These are phyloP conservation scores for Tragelaphus oryx DNA, from an alignment of 2,797 vertebrate species.

Conservation along the genomic window DNA sequence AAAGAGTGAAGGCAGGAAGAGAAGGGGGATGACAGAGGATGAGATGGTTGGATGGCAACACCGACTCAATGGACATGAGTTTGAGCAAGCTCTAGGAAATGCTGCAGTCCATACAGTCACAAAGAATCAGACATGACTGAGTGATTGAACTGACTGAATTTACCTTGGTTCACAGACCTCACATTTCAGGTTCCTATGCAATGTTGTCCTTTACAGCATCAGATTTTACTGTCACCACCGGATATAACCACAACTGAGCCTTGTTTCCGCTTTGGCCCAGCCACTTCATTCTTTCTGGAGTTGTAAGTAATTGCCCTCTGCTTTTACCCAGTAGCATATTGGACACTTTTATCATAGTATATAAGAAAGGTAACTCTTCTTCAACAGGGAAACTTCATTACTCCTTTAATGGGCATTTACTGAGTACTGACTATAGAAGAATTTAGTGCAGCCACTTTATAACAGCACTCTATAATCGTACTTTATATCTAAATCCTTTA, in stretches of 20 bases:
- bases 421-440: background rate
- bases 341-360: background rate
- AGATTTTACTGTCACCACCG: background rate
- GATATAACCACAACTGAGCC: background rate
- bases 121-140: background rate
- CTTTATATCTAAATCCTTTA: background rate
- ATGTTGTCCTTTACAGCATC: background rate
- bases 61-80: background rate
- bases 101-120: background rate
- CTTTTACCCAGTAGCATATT: background rate
- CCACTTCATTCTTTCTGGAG: background rate
- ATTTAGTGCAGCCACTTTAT: background rate
- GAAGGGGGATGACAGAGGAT: background rate
- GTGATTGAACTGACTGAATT: background rate
- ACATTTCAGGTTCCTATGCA: background rate
- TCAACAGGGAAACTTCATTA: constrained; percentile 31
- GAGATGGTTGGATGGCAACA: background rate
- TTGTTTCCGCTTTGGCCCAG: background rate
- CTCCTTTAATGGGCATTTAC: background rate
- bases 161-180: background rate
- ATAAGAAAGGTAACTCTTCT: background rate
- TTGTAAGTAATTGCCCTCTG: background rate
- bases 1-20: background rate
- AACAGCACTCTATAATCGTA: background rate
- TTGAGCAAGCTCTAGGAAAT: background rate